These are phyloP conservation scores for Ptiloglossa arizonensis DNA, from an alignment of 1,140 invertebrate species.

Conservation along the genomic window DNA sequence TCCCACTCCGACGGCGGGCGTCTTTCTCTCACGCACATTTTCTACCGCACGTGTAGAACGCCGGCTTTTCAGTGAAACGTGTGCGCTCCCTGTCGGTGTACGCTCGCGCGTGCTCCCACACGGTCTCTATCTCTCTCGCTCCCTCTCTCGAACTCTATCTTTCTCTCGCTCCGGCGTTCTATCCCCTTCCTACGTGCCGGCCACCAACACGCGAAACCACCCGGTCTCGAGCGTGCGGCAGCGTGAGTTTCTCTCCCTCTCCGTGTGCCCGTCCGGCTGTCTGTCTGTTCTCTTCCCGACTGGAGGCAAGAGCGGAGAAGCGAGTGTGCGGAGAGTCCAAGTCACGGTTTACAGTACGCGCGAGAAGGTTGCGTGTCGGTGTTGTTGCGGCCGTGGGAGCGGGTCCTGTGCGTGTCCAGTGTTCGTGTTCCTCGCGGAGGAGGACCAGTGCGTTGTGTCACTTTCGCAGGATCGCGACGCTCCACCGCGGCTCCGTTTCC, in stretches of 20 bases:
- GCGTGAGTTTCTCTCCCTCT: slow-evolving; percentile 40
- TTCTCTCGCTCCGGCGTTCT: neutral
- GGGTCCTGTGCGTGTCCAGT: slow-evolving; percentile 33
- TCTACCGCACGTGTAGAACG: slow-evolving; percentile 27
- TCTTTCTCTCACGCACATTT: slow-evolving; percentile 39
- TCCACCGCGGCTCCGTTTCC: neutral
- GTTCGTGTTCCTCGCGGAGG: slow-evolving; percentile 27
- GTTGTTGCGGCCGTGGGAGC: slow-evolving; percentile 16
- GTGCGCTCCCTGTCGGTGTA: neutral
- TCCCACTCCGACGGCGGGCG: too few relatives aligned
- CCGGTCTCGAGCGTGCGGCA: neutral
- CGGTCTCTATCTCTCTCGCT: neutral
- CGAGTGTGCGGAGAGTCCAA: slow-evolving; percentile 25
- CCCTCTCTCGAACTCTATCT: neutral
- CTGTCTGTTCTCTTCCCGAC: slow-evolving; percentile 7
- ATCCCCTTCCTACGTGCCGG: neutral
- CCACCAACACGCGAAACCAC: neutral
- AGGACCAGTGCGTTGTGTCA: slow-evolving; percentile 34
- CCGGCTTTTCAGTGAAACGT: neutral
- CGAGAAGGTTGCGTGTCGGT: slow-evolving; percentile 31
- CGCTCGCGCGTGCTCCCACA: neutral
- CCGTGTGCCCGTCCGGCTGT: neutral
- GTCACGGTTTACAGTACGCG: slow-evolving; percentile 28
- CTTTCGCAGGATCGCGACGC: slow-evolving; percentile 29
- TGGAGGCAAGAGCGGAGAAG: slow-evolving; percentile 25